Evolutionary conservation across 2,888 invertebrate species (phyloP), one percentile per base, ranked within the genome.

Genomic region (Abscondita cerata): DNA sequence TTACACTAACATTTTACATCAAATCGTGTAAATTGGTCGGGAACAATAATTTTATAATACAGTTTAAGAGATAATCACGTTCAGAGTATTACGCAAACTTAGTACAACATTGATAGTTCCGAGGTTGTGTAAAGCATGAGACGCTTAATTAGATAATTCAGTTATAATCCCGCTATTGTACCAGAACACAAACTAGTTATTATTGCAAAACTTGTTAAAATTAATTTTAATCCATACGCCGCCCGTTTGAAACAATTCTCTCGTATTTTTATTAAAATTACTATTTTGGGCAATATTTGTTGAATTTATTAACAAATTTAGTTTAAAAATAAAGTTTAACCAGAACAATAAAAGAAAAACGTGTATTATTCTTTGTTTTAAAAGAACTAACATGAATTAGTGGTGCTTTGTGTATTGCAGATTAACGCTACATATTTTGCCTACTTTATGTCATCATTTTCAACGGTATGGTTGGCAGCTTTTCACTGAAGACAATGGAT

Each of bases 91-190:
- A 34, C 34, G 46, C 25, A 19, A 44, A 59, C 34, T 52, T 36
- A 15, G 51, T 44, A 20, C 44, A 20, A 41, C 47, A 58, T 52
- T 62, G 46, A 62, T 62, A 62, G 58, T 54, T 62, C 62, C 54
- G 54, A 62, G 62, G 62, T 62, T 59, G 51, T 50, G 54, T 53
- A 58, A 59, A 51, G 53, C 62, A 62, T 50, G 62, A 58, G 58
- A 33, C 58, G 58, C 58, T 58, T 62, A 62, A 62, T 62, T 62
- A 62, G 58, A 53, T 62, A 62, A 62, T 62, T 58, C 54, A 54
- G 62, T 62, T 62, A 58, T 62, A 58, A 62, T 62, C 62, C 46
- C 58, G 41, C 50, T 50, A 57, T 50, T 52, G 58, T 62, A 62
- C 47, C 18, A 52, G 51, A 54, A 50, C 56, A 57, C 34, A 38